Conservation (phyloP, 2,113 vertebrate species). For the Pleuronectes platessa region DNA sequence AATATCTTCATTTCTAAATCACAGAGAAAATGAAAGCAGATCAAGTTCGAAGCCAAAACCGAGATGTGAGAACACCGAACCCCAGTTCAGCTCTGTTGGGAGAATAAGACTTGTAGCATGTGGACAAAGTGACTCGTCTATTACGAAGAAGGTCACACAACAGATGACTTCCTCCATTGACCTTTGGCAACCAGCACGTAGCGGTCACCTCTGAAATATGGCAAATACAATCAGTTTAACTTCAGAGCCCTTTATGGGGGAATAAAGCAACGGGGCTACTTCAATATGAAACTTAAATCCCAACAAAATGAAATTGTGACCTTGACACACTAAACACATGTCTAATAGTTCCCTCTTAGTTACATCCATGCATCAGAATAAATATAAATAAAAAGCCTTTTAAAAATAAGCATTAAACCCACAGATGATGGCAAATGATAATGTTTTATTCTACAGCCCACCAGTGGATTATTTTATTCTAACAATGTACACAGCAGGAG, state of each 20-base stretch:
- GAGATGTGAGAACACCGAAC: background rate
- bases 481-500: constrained; percentile 3
- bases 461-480: background rate
- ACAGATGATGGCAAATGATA: constrained; percentile 2
- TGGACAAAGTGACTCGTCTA: background rate
- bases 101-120: background rate
- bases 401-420: constrained; percentile 35
- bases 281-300: constrained; percentile 1
- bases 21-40: background rate
- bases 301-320: constrained; percentile 2
- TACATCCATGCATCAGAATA: constrained; percentile 43
- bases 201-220: background rate
- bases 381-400: constrained; percentile 28
- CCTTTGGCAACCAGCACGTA: background rate
- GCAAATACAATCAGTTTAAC: constrained; percentile 3
- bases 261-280: constrained; percentile 11
- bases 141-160: background rate
- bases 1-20: constrained; percentile 1
- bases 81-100: background rate
- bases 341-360: background rate
- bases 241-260: constrained; percentile 9
- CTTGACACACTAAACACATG: background rate
- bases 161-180: background rate
- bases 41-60: background rate
- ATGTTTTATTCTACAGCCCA: constrained; percentile 69